Evolutionary conservation across 1,140 invertebrate species (phyloP).

Genomic region (Procambarus virginalis): DNA sequence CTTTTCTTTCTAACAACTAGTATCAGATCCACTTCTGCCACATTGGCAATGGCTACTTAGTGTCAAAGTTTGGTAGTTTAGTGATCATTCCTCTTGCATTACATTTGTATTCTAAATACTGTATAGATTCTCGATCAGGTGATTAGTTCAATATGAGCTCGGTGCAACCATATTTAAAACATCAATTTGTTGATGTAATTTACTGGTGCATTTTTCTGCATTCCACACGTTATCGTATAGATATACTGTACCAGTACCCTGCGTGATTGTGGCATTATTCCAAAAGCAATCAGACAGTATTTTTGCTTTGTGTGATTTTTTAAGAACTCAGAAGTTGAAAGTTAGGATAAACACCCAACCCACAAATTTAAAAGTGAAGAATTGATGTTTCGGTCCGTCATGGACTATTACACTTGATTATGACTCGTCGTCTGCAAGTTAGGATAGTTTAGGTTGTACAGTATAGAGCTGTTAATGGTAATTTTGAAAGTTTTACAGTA

Average conservation of each 20-base stretch:
- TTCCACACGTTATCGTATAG: neutral
- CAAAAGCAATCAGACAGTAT: neutral
- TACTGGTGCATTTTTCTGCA: neutral
- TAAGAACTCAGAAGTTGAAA: neutral
- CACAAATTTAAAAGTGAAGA: no score
- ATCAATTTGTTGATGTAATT: neutral
- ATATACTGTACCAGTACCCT: neutral
- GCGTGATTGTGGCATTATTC: neutral
- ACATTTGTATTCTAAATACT: neutral
- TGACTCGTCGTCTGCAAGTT: no score
- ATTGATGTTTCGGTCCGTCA: no score
- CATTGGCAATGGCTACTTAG: conserved; percentile 1
- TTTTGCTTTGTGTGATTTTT: neutral
- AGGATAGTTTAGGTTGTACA: neutral
- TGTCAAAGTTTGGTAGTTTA: conserved; percentile 21
- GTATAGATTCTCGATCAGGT: neutral
- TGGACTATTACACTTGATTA: no score
- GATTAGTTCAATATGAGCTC: neutral
- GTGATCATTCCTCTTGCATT: conserved; percentile 23
- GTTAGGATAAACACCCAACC: neutral
- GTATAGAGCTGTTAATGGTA: neutral
- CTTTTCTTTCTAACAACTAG: neutral
- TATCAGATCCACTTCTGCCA: neutral
- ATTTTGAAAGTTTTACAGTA: neutral
- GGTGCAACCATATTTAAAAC: neutral